Base-by-base conservation (phyloP, 2,888 invertebrate species). In the Pheosia gnoma region DNA sequence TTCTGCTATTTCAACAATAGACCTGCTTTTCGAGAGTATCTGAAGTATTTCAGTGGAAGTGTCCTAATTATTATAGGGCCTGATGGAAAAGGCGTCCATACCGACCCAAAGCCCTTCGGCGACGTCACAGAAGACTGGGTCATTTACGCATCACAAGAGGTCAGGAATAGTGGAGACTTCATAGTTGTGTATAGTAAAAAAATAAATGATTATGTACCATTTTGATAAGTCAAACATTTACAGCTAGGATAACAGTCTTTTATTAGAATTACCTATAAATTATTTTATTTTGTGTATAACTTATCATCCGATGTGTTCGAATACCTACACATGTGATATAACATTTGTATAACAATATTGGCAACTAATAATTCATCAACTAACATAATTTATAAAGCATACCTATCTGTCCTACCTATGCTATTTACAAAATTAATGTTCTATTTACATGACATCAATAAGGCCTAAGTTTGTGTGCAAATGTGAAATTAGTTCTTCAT, bases 1-100 rank as follows among this genome's bases (percentile, higher is more conserved):
- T 97, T 97, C 83, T 97, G 97, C 80, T 97, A 97, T 78, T 98
- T 97, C 77, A 97, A 97, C 79, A 95, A 96, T 77, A 94, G 95
- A 7, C 72, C 79, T 0, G 96, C 96, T 37, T 97, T 97, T 84
- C 79, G 91, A 10, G 88, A 95, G 9, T 97, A 97, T 77, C 84
- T 97, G 63, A 83, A 94, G 70, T 82, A 94, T 77, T 96, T 95
- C 82, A 79, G 87, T 39, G 96, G 98, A 43, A 89, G 91, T 49
- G 91, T 95, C 65, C 83, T 98, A 59, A 91, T 98, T 76, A 95
- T 98, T 13, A 96, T 97, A 66, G 97, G 97, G 0, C 97, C 97
- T 0, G 89, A 94, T 37, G 94, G 94, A 5, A 89, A 94, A 60
- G 94, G 95, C 10, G 95, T 96, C 7, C 95, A 96, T 75, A 96